phyloP scores from a whole-genome alignment of 2,888 invertebrate genomes.

The Mactromeris polynyma region DNA sequence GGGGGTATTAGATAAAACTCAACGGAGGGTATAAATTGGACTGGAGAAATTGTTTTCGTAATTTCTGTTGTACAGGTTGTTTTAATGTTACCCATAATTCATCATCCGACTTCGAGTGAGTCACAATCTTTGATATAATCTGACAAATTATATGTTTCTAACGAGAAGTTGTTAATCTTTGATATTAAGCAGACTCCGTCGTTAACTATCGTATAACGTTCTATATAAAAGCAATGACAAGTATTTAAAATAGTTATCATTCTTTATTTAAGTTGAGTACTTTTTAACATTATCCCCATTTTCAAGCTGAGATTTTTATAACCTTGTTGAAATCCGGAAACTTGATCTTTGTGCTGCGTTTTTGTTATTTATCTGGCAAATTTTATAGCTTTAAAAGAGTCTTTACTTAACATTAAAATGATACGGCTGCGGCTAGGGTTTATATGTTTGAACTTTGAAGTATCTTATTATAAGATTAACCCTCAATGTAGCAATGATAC shows the following conservation, averaged over 20 bases:
- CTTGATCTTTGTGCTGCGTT: neutral
- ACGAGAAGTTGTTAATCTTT: conserved; percentile 6
- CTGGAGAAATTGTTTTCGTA: too few relatives aligned
- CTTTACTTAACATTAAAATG: neutral
- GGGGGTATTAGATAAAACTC: too few relatives aligned
- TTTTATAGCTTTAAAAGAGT: neutral
- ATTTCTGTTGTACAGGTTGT: neutral
- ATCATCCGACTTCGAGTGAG: neutral
- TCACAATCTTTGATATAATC: neutral
- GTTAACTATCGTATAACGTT: neutral
- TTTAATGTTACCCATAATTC: neutral
- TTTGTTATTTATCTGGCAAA: neutral
- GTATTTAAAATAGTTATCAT: neutral
- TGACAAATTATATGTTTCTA: neutral
- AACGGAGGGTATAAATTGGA: too few relatives aligned
- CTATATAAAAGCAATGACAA: neutral
- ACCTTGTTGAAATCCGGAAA: neutral
- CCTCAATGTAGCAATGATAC: too few relatives aligned
- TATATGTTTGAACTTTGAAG: neutral
- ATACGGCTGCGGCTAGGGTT: neutral
- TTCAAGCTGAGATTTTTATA: neutral
- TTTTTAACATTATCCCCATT: neutral
- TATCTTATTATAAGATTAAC: too few relatives aligned
- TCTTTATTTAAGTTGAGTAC: neutral
- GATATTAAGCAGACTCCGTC: neutral